Conservation (phyloP, 1,140 invertebrate species). For the Drosophila orosa region DNA sequence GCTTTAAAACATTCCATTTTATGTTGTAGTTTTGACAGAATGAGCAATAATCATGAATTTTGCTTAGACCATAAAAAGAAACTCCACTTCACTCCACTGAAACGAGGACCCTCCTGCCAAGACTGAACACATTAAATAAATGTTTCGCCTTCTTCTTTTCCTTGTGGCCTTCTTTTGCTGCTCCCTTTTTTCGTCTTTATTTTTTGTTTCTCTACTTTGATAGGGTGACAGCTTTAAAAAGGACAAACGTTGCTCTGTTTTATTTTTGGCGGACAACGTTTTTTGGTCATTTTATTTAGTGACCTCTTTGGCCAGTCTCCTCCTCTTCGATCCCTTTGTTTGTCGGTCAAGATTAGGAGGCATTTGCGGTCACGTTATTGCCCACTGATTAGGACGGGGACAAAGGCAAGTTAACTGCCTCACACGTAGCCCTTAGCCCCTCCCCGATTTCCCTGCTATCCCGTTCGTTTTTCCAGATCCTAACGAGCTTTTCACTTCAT, state of each 20-base stretch:
- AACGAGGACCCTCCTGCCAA: slow-evolving; percentile 18
- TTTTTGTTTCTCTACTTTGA: slow-evolving; percentile 32
- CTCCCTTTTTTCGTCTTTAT: slow-evolving; percentile 23
- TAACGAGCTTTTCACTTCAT: slow-evolving; percentile 79
- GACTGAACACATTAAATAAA: slow-evolving; percentile 80
- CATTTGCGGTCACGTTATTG: slow-evolving; percentile 82
- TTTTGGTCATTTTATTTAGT: slow-evolving; percentile 69
- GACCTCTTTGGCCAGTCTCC: slow-evolving; percentile 43
- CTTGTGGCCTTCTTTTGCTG: slow-evolving; percentile 56
- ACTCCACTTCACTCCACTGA: slow-evolving; percentile 26
- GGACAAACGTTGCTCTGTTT: slow-evolving; percentile 61
- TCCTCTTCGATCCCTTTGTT: slow-evolving; percentile 62
- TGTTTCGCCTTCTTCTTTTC: slow-evolving; percentile 74
- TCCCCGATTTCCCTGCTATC: background rate
- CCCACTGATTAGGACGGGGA: slow-evolving; percentile 76
- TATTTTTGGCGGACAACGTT: slow-evolving; percentile 54
- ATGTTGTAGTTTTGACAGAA: slow-evolving; percentile 82
- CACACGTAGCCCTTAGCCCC: slow-evolving; percentile 61
- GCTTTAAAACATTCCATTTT: slow-evolving; percentile 80
- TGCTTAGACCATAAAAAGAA: slow-evolving; percentile 75
- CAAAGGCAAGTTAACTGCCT: slow-evolving; percentile 69
- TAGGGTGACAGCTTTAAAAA: slow-evolving; percentile 76
- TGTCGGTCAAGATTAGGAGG: slow-evolving; percentile 72
- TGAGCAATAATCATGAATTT: slow-evolving; percentile 83
- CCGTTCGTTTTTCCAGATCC: slow-evolving; percentile 17